A percentile compares a stretch with the other conserved stretches of the same genome.
phyloP scores from a whole-genome alignment of 1,140 invertebrate genomes.

The Anagrus nilaparvatae region DNA sequence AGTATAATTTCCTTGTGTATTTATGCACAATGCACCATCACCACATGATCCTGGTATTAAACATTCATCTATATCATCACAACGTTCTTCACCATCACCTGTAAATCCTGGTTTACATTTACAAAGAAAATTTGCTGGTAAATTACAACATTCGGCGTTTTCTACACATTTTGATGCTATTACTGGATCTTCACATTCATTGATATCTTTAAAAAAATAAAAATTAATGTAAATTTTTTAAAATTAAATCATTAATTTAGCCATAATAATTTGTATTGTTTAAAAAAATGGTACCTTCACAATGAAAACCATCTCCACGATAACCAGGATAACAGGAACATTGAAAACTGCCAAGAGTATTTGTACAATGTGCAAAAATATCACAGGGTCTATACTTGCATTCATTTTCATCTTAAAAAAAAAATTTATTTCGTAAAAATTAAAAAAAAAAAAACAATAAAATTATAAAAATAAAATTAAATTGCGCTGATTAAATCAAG shows the following conservation, averaged over 20 bases:
- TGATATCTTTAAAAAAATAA: slow-evolving; percentile 70
- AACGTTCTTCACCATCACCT: slow-evolving; percentile 77
- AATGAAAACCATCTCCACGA: slow-evolving; percentile 82
- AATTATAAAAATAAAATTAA: no score
- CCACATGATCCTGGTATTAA: slow-evolving; percentile 66
- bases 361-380: slow-evolving; percentile 94
- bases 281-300: no score
- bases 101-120: slow-evolving; percentile 85
- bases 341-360: slow-evolving; percentile 89
- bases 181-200: slow-evolving; percentile 81
- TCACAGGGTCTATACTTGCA: slow-evolving; percentile 94
- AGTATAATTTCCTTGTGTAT: slow-evolving; percentile 79
- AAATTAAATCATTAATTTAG: no score
- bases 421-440: no score
- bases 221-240: no score
- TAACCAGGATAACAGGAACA: slow-evolving; percentile 94
- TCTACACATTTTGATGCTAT: slow-evolving; percentile 73
- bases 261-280: no score
- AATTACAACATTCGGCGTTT: slow-evolving; percentile 89
- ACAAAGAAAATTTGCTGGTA: slow-evolving; percentile 87
- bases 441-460: no score
- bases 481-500: no score
- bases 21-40: slow-evolving; percentile 67
- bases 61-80: slow-evolving; percentile 84
- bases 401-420: slow-evolving; percentile 82